phyloP scores from a whole-genome alignment of 2,888 invertebrate genomes.

The Agrochola lychnidis region DNA sequence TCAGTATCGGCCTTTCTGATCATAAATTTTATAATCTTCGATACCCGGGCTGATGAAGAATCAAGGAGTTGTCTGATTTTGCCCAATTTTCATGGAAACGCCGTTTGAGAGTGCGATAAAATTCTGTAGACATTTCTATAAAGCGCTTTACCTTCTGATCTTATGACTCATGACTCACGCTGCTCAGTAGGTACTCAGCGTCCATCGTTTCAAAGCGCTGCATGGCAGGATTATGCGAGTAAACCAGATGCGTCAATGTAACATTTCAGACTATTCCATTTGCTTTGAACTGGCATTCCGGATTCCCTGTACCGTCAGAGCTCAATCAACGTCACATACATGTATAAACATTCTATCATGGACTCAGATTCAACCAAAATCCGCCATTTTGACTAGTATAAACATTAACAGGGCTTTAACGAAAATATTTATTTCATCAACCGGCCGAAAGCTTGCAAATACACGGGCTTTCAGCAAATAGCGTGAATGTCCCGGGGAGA shows the following conservation, averaged over 20 bases:
- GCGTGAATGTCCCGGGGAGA: constrained; percentile 20
- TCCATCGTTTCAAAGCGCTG: constrained; percentile 27
- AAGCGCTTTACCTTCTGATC: constrained; percentile 1
- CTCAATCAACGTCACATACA: constrained; percentile 38
- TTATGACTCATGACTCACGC: neutral
- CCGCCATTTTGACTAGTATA: constrained; percentile 28
- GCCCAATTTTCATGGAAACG: neutral
- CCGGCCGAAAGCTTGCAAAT: constrained; percentile 29
- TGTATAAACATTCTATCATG: constrained; percentile 24
- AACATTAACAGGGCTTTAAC: constrained; percentile 32
- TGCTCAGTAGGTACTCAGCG: constrained; percentile 2
- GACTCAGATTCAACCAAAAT: constrained; percentile 4
- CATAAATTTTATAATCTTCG: constrained; percentile 23
- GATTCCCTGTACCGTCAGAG: constrained; percentile 30
- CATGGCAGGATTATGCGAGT: constrained; percentile 3
- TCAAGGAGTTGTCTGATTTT: neutral
- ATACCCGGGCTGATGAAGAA: neutral
- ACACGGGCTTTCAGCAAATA: constrained; percentile 34
- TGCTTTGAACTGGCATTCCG: constrained; percentile 35
- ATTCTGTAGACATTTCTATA: neutral
- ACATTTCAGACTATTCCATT: constrained; percentile 18
- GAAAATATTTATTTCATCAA: constrained; percentile 45
- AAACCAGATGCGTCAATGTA: constrained; percentile 13
- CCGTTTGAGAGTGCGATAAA: neutral
- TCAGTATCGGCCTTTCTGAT: constrained; percentile 10